phyloP scores from a whole-genome alignment of 2,113 vertebrate genomes.

The Tachycineta bicolor region DNA sequence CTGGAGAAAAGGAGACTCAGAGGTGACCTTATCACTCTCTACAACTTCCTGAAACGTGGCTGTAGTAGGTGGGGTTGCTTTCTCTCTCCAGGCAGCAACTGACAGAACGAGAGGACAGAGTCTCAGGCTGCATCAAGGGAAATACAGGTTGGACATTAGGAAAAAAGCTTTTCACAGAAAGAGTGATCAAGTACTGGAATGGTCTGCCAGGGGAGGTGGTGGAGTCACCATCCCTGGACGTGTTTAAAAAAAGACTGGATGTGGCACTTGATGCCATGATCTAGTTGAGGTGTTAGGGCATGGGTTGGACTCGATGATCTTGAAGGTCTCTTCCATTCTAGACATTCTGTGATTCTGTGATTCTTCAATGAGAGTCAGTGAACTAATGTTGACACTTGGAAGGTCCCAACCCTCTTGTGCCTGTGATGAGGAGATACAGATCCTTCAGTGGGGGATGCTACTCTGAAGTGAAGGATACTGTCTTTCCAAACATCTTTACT shows the following conservation, averaged over 20 bases:
- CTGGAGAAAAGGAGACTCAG: background rate
- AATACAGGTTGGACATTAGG: background rate
- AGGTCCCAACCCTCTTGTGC: background rate
- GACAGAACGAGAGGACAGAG: background rate
- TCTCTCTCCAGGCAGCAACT: background rate
- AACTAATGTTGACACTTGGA: background rate
- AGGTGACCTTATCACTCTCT: background rate
- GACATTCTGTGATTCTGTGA: background rate
- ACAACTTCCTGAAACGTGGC: background rate
- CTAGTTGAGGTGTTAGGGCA: background rate
- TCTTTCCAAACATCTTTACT: background rate
- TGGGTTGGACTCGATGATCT: background rate
- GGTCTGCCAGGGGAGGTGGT: background rate
- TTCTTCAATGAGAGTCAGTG: background rate
- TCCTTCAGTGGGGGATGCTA: background rate
- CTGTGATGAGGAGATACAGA: background rate
- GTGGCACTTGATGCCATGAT: background rate
- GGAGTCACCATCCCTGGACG: background rate
- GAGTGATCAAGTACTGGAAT: background rate
- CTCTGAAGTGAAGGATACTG: background rate
- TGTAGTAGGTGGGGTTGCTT: background rate
- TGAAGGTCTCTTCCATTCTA: background rate
- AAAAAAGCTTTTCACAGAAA: background rate
- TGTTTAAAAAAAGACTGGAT: background rate
- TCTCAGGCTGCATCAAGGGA: background rate